Evolutionary conservation across 2,797 vertebrate species (phyloP), one percentile per base, ranked within the genome.

Genomic region (Podargus strigoides): DNA sequence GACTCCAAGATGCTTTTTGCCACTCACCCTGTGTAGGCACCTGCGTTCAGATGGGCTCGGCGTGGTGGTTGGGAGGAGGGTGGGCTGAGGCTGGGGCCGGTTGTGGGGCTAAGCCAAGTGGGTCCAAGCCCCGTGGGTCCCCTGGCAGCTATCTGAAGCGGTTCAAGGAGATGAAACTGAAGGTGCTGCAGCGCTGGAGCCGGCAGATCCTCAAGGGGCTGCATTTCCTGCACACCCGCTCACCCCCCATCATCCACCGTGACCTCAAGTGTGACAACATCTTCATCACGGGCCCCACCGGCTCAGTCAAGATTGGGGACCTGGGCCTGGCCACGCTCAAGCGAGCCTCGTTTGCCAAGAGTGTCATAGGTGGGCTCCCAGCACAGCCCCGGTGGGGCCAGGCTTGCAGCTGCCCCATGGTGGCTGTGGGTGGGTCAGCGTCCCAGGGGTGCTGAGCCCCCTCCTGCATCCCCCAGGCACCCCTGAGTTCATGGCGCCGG

Each of bases 201-300:
- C 98, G 98, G 42, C 99, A 99, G 96, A 99, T 99, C 97, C 98
- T 99, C 53, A 98, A 99, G 93, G 99, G 99, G 4, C 98, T 99
- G 64, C 99, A 99, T 95, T 99, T 99, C 95, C 98, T 99, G 94
- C 99, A 99, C 97, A 99, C 99, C 1, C 98, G 99, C 63, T 98
- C 98, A 0, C 99, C 99, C 62, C 99, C 99, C 89, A 99, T 99
- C 97, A 99, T 99, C 97, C 99, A 99, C 96, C 98, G 99, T 0
- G 99, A 99, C 97, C 98, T 99, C 97, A 99, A 99, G 97, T 99
- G 99, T 3, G 99, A 99, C 98, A 99, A 99, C 95, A 99, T 99
- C 97, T 99, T 99, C 98, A 99, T 99, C 98, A 99, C 99, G 0
- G 99, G 99, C 47, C 99, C 99, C 93, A 99, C 98, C 0, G 99